Conservation (phyloP, 2,888 invertebrate genomes). For the Agrochola lota region DNA sequence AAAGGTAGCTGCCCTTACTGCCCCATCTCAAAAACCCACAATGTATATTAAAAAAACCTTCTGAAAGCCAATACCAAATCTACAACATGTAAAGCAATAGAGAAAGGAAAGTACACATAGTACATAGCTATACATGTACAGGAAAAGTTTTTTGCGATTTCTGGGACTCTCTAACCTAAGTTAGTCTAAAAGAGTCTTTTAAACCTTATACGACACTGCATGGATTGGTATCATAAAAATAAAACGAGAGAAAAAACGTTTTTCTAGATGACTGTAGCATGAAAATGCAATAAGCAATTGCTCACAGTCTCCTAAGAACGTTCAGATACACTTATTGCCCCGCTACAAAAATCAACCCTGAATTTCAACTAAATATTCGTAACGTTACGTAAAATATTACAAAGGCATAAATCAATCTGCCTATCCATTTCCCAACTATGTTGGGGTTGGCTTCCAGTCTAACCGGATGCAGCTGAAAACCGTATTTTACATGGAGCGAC, state of each 20-base stretch:
- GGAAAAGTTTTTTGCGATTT: background rate
- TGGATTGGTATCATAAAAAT: background rate
- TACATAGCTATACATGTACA: background rate
- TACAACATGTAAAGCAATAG: background rate
- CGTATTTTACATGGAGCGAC: too few species aligned
- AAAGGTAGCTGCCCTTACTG: too few species aligned
- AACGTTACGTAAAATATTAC: background rate
- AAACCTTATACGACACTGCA: background rate
- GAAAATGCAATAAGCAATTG: too few species aligned
- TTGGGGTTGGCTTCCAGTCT: too few species aligned
- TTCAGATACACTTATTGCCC: background rate
- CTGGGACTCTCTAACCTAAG: background rate
- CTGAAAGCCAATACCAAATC: background rate
- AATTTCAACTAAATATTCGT: background rate
- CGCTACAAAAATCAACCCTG: background rate
- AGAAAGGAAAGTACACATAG: background rate
- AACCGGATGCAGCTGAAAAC: too few species aligned
- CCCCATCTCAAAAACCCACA: too few species aligned
- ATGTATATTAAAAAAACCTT: too few species aligned
- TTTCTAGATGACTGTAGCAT: background rate
- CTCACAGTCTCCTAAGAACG: background rate
- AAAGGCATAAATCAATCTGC: too few species aligned
- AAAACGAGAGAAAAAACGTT: background rate
- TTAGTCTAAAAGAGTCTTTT: background rate
- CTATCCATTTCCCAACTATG: too few species aligned